Percentiles rank a stretch among this genome's conserved stretches.
Conservation (phyloP, 2,113 vertebrate genomes). For the Tetrao urogallus region DNA sequence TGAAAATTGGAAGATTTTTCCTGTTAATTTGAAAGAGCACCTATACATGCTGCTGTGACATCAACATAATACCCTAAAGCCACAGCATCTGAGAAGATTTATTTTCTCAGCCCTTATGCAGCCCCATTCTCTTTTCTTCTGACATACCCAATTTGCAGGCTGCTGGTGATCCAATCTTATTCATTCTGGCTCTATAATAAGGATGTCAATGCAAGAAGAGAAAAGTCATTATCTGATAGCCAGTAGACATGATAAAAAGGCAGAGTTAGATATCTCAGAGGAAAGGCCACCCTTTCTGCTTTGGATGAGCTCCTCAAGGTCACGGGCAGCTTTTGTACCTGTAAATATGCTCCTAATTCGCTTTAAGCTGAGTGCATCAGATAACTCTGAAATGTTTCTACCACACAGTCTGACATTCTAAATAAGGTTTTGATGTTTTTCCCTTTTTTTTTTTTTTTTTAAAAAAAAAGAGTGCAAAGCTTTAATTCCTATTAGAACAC, state of each 20-base stretch:
- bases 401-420: background rate
- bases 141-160: constrained; percentile 58
- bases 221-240: constrained; percentile 50
- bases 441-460: background rate
- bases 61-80: constrained; percentile 62
- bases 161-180: constrained; percentile 56
- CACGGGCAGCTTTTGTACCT: background rate
- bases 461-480: background rate
- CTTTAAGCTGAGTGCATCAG: background rate
- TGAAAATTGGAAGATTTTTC: constrained; percentile 64
- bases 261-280: background rate
- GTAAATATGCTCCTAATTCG: background rate
- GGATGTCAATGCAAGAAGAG: constrained; percentile 44
- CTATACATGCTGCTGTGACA: constrained; percentile 60
- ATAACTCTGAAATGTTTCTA: background rate
- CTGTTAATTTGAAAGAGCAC: constrained; percentile 71
- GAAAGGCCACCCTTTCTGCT: constrained; percentile 25
- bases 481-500: background rate
- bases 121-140: constrained; percentile 45
- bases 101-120: constrained; percentile 58
- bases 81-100: constrained; percentile 64
- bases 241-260: constrained; percentile 38
- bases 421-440: background rate
- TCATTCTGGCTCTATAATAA: constrained; percentile 57
- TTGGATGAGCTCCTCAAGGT: constrained; percentile 61